A percentile compares a stretch with the other conserved stretches of the same genome.
Conservation (phyloP, 2,888 invertebrate genomes). For the Yponomeuta evonymella region DNA sequence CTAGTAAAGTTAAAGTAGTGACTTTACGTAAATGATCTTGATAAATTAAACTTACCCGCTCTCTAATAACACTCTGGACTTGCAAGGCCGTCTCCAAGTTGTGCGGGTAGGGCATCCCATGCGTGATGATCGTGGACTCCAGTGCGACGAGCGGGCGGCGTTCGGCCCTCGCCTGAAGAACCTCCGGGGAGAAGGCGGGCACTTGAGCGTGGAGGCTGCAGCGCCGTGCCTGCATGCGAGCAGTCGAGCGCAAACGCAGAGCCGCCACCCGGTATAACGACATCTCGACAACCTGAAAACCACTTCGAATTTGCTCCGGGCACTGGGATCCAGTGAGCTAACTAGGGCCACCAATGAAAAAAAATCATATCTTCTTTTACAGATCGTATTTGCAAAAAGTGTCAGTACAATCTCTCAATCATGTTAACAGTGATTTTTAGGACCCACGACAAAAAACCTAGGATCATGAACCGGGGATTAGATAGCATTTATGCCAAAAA, state of each 20-base stretch:
- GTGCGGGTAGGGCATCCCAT: slow-evolving; percentile 97
- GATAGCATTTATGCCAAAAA: too few relatives aligned
- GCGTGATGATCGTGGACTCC: slow-evolving; percentile 98
- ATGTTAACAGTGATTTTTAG: too few relatives aligned
- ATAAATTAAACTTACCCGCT: slow-evolving; percentile 68
- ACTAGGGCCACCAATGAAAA: too few relatives aligned
- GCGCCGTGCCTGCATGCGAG: neutral
- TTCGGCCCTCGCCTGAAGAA: slow-evolving; percentile 78
- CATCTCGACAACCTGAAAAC: neutral
- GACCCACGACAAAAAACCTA: too few relatives aligned
- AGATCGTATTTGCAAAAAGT: too few relatives aligned
- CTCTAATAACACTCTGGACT: slow-evolving; percentile 86
- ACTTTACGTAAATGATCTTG: too few relatives aligned
- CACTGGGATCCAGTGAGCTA: neutral
- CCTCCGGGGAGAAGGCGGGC: slow-evolving; percentile 75
- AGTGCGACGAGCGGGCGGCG: slow-evolving; percentile 90
- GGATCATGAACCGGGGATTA: too few relatives aligned
- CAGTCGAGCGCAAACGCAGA: neutral
- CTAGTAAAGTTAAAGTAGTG: too few relatives aligned
- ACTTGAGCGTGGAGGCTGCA: neutral
- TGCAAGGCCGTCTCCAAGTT: slow-evolving; percentile 90
- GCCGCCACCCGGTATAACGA: slow-evolving; percentile 1
- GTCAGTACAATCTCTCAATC: too few relatives aligned
- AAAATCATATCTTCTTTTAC: too few relatives aligned
- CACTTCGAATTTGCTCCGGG: neutral